Evolutionary conservation across 2,113 vertebrate genomes (phyloP), one percentile per base, ranked within the genome.

Genomic region (Eolophus roseicapilla): DNA sequence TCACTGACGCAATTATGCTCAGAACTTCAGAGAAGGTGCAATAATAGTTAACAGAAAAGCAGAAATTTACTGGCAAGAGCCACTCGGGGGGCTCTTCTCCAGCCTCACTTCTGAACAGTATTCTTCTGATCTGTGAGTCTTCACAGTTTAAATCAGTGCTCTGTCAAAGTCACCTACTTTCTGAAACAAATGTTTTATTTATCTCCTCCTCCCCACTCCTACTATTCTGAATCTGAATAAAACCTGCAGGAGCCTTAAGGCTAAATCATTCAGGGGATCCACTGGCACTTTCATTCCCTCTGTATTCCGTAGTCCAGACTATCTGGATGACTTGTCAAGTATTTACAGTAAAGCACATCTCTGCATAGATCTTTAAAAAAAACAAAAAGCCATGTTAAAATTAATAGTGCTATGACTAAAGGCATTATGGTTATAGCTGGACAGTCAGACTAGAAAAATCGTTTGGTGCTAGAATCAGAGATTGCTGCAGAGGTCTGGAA

Each of bases 141-240:
- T 87, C 70, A 33, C 63, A 70, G 75, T 93, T 95, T 91, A 91
- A 90, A 92, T 92, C 92, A 82, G 77, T 76, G 86, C 53, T 86
- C 77, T 92, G 81, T 81, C 88, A 91, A 94, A 92, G 92, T 92
- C 91, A 95, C 81, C 86, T 91, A 86, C 95, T 92, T 96, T 89
- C 83, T 57, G 59, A 92, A 96, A 90, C 78, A 95, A 89, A 94
- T 92, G 90, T 88, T 94, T 93, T 93, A 93, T 96, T 95, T 96
- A 91, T 89, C 92, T 95, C 92, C 44, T 95, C 67, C 80, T 96
- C 83, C 77, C 86, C 74, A 76, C 65, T 93, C 65, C 79, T 92
- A 46, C 88, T 82, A 57, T 78, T 87, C 88, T 84, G 69, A 89
- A 89, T 79, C 70, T 7, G 53, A 95, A 84, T 88, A 89, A 96